These are phyloP conservation scores for Furnarius figulus DNA, from an alignment of 2,113 vertebrate species.

Conservation along the genomic window DNA sequence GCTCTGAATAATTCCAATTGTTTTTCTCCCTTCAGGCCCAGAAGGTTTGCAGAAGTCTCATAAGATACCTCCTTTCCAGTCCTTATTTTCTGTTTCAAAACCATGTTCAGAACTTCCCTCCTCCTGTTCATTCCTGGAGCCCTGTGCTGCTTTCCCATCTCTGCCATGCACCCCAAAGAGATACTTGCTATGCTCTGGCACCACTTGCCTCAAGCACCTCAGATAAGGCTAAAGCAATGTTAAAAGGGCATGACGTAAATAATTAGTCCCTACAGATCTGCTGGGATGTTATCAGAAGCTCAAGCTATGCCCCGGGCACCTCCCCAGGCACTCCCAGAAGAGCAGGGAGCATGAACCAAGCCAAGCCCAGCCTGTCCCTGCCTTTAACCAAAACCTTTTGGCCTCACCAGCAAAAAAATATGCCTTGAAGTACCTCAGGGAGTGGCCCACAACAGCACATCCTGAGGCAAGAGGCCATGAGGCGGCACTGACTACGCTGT, in stretches of 20 bases:
- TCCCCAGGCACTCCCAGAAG: background rate
- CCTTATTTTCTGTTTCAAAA: background rate
- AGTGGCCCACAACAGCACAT: background rate
- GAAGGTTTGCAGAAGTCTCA: background rate
- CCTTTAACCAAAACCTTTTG: background rate
- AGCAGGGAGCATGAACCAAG: background rate
- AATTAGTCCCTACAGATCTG: background rate
- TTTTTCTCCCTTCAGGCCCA: background rate
- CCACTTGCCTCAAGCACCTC: background rate
- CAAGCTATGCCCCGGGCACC: background rate
- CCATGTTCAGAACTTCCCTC: background rate
- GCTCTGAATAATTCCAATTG: background rate
- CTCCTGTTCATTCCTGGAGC: accelerated
- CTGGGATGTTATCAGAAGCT: background rate
- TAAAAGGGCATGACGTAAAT: background rate
- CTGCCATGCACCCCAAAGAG: background rate
- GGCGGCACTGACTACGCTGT: background rate
- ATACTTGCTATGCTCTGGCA: background rate
- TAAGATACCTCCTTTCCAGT: background rate
- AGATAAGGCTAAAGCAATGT: background rate
- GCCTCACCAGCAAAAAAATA: background rate
- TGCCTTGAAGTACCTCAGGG: background rate
- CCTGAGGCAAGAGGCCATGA: background rate
- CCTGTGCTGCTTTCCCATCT: background rate
- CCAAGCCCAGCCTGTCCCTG: background rate